phyloP scores from a whole-genome alignment of 2,888 invertebrate species.

The Eubasilissa splendida region DNA sequence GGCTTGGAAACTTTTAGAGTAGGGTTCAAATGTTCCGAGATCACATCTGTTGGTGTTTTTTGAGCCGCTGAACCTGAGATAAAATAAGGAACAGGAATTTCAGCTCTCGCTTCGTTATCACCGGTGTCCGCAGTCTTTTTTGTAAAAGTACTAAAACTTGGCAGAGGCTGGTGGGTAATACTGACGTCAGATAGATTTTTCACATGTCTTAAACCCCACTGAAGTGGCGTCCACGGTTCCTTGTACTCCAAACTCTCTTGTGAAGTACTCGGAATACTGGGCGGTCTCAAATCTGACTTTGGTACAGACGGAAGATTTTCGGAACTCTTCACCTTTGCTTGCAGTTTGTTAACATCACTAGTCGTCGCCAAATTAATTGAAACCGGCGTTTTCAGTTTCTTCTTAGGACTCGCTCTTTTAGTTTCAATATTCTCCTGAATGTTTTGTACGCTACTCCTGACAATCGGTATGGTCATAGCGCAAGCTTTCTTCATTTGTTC shows the following conservation, averaged over 20 bases:
- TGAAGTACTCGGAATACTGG: background rate
- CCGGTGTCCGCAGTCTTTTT: conserved; percentile 14
- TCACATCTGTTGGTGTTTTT: background rate
- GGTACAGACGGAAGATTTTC: too few species aligned
- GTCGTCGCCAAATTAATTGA: too few species aligned
- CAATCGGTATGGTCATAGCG: too few species aligned
- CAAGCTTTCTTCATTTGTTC: too few species aligned
- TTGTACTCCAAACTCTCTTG: background rate
- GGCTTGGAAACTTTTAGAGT: background rate
- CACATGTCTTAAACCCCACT: conserved; percentile 43
- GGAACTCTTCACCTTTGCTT: too few species aligned
- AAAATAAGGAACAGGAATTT: conserved; percentile 2
- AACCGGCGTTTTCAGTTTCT: too few species aligned
- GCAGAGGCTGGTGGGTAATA: conserved; percentile 38
- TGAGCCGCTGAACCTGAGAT: background rate
- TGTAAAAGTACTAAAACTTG: conserved; percentile 48
- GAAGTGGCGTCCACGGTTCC: conserved; percentile 37
- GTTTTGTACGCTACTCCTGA: too few species aligned
- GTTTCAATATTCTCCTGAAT: too few species aligned
- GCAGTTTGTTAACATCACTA: too few species aligned
- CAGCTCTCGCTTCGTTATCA: background rate
- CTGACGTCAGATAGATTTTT: conserved; percentile 35
- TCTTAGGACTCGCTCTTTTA: too few species aligned
- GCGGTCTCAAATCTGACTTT: too few species aligned
- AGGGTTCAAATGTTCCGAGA: conserved; percentile 9